Percentiles rank a stretch among this genome's conserved stretches.
Evolutionary conservation across 2,888 invertebrate genomes (phyloP).

Genomic region (Hoplodrina blanda): DNA sequence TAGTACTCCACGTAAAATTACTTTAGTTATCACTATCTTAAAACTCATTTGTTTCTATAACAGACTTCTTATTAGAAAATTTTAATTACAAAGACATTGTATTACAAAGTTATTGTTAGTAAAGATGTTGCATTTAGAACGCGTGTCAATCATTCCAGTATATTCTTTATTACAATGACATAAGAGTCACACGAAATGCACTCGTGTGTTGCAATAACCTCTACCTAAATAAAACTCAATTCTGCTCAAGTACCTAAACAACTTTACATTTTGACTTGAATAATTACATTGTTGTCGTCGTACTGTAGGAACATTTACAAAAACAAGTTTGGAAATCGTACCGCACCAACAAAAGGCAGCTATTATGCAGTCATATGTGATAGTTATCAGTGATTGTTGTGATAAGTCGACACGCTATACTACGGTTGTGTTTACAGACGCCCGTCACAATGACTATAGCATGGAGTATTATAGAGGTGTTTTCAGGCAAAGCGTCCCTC

Average conservation of each 20-base stretch:
- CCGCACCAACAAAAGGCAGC: constrained; percentile 50
- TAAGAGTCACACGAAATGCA: too few relatives aligned
- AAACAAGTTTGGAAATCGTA: constrained; percentile 24
- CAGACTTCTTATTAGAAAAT: constrained; percentile 1
- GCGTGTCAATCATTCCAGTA: too few relatives aligned
- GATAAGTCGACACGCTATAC: constrained; percentile 73
- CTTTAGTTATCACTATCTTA: neutral
- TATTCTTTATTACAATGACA: too few relatives aligned
- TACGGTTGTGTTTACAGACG: constrained; percentile 76
- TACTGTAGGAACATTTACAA: constrained; percentile 9
- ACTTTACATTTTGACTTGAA: constrained; percentile 5
- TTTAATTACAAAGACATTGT: constrained; percentile 11
- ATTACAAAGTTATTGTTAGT: constrained; percentile 3
- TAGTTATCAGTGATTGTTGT: constrained; percentile 71
- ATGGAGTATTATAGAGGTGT: constrained; percentile 51
- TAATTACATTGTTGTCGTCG: constrained; percentile 19
- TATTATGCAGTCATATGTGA: constrained; percentile 70
- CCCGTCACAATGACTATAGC: constrained; percentile 35
- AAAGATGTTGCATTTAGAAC: too few relatives aligned
- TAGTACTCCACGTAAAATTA: too few relatives aligned
- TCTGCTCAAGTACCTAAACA: neutral
- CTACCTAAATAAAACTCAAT: neutral
- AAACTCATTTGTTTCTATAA: neutral
- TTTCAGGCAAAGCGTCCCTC: constrained; percentile 67
- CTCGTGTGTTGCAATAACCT: too few relatives aligned